These are phyloP conservation scores for Papilio demoleus DNA, from an alignment of 2,888 invertebrate species.

Conservation along the genomic window DNA sequence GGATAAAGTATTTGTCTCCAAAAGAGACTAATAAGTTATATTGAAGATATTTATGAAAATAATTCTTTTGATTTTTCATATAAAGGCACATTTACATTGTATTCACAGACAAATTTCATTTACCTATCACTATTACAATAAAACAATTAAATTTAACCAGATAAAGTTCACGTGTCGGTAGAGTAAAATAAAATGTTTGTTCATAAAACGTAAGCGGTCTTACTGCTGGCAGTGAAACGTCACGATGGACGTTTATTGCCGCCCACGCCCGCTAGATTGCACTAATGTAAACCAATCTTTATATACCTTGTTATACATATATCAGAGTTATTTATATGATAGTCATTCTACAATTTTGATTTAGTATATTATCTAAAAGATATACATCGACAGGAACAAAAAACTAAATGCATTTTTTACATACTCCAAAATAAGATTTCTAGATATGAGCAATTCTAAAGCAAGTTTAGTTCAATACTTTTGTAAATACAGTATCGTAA, in stretches of 20 bases:
- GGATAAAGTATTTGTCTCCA: too few relatives aligned
- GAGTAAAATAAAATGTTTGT: background rate
- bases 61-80: too few relatives aligned
- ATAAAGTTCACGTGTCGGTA: slow-evolving; percentile 18
- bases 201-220: slow-evolving; percentile 23
- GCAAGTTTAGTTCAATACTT: background rate
- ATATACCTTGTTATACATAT: slow-evolving; percentile 12
- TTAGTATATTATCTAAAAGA: background rate
- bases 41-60: too few relatives aligned
- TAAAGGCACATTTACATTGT: background rate
- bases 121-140: slow-evolving; percentile 17
- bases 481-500: background rate
- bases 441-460: background rate
- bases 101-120: background rate
- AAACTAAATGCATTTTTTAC: too few relatives aligned
- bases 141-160: slow-evolving; percentile 23
- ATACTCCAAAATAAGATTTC: too few relatives aligned
- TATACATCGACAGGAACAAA: background rate
- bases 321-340: slow-evolving; percentile 4
- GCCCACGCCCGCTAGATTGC: slow-evolving; percentile 19
- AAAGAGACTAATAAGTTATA: background rate
- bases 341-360: background rate
- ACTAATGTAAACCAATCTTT: slow-evolving; percentile 17
- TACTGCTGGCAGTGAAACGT: slow-evolving; percentile 17
- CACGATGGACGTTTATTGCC: slow-evolving; percentile 11